phyloP scores from a whole-genome alignment of 2,797 vertebrate species.

The Nannoperca obscura region DNA sequence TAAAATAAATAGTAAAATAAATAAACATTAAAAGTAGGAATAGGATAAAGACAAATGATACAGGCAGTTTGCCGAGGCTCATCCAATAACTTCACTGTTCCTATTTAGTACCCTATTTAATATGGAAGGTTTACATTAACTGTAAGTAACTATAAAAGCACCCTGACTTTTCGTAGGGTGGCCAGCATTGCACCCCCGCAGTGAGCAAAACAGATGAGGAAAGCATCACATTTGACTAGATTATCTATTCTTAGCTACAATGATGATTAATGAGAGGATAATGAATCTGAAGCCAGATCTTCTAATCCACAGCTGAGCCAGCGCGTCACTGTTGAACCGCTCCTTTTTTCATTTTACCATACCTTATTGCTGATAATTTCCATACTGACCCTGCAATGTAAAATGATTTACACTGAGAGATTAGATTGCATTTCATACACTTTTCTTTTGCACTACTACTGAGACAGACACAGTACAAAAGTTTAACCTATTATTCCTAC shows the following conservation, averaged over 20 bases:
- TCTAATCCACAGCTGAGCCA: slow-evolving; percentile 48
- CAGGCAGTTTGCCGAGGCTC: slow-evolving; percentile 19
- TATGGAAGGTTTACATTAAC: slow-evolving; percentile 9
- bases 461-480: not conserved
- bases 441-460: not conserved
- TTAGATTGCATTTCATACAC: not conserved
- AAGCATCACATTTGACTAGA: slow-evolving; percentile 33
- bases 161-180: not conserved
- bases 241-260: slow-evolving; percentile 33
- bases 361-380: slow-evolving; percentile 95
- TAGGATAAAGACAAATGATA: slow-evolving; percentile 10
- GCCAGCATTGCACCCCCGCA: not conserved
- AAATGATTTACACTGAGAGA: slow-evolving; percentile 20
- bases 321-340: slow-evolving; percentile 18
- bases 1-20: slow-evolving; percentile 28
- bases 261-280: slow-evolving; percentile 41
- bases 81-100: slow-evolving; percentile 20
- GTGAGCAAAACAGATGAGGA: slow-evolving; percentile 22
- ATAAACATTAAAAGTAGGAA: slow-evolving; percentile 14
- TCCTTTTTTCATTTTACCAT: slow-evolving; percentile 35
- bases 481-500: not conserved
- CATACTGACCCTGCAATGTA: slow-evolving; percentile 92
- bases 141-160: slow-evolving; percentile 14
- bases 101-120: slow-evolving; percentile 16
- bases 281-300: slow-evolving; percentile 47